phyloP scores from a whole-genome alignment of 2,113 vertebrate species.

The Tragelaphus scriptus region DNA sequence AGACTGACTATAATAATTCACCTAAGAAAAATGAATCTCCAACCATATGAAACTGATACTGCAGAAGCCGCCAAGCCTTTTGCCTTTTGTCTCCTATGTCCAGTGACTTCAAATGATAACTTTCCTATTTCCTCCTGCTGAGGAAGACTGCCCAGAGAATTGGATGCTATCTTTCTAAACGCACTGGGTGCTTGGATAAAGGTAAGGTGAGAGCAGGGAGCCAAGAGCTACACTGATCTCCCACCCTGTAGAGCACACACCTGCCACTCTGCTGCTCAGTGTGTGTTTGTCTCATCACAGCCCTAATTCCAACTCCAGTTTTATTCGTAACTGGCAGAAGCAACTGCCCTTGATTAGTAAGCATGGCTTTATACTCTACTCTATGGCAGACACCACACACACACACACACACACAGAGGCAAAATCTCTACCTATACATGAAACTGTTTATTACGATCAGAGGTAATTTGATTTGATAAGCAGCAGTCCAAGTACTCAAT shows the following conservation, averaged over 20 bases:
- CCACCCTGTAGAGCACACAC: slow-evolving; percentile 43
- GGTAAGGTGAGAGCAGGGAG: background rate
- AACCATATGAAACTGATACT: background rate
- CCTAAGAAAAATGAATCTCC: background rate
- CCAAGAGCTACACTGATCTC: background rate
- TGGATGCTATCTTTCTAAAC: background rate
- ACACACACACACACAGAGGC: background rate
- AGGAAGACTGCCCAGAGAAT: background rate
- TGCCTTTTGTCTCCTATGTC: background rate
- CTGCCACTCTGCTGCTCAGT: slow-evolving; percentile 6
- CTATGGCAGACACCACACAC: background rate
- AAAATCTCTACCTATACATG: background rate
- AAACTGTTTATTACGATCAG: background rate
- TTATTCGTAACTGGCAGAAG: background rate
- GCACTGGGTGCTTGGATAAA: background rate
- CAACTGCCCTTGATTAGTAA: background rate
- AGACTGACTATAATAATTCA: background rate
- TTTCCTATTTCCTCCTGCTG: slow-evolving; percentile 6
- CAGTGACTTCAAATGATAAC: background rate
- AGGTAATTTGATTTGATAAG: background rate
- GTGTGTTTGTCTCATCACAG: background rate
- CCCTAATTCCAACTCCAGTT: background rate
- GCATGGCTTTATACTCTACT: background rate
- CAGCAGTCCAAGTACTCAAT: background rate
- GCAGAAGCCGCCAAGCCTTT: background rate